A percentile compares a stretch with the other conserved stretches of the same genome.
phyloP scores from a whole-genome alignment of 2,797 vertebrate genomes.

The Sparus aurata region DNA sequence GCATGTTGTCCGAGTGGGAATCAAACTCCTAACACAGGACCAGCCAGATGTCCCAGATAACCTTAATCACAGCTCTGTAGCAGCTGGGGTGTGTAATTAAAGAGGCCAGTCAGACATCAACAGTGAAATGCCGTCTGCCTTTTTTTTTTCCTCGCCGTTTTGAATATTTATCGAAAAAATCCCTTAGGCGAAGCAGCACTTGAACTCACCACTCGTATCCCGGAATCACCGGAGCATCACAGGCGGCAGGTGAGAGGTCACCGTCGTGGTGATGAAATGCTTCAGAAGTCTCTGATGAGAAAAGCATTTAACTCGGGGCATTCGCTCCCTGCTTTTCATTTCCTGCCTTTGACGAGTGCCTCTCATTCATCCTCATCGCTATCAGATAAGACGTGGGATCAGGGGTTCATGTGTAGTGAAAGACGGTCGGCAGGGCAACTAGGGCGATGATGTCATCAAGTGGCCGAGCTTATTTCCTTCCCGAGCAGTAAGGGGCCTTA shows the following conservation, averaged over 20 bases:
- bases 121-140: slow-evolving; percentile 13
- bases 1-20: slow-evolving; percentile 23
- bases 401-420: slow-evolving; percentile 43
- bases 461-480: slow-evolving; percentile 49
- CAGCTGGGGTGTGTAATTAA: slow-evolving; percentile 14
- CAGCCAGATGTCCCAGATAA: slow-evolving; percentile 51
- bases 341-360: slow-evolving; percentile 51
- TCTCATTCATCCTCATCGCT: slow-evolving; percentile 45
- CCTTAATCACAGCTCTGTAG: slow-evolving; percentile 24
- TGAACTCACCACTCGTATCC: slow-evolving; percentile 2
- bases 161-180: slow-evolving; percentile 15
- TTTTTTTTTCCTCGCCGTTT: background rate
- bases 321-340: slow-evolving; percentile 53
- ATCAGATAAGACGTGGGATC: slow-evolving; percentile 55
- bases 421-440: slow-evolving; percentile 58
- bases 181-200: slow-evolving; percentile 18
- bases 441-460: slow-evolving; percentile 47
- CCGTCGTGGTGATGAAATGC: slow-evolving; percentile 12
- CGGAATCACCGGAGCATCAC: background rate
- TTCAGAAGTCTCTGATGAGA: slow-evolving; percentile 22
- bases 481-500: slow-evolving; percentile 7
- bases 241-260: slow-evolving; percentile 35
- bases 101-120: slow-evolving; percentile 33
- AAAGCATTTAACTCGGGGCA: slow-evolving; percentile 23
- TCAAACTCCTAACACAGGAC: slow-evolving; percentile 30